Conservation (phyloP, 2,797 vertebrate species). For the Otolemur crassicaudatus region DNA sequence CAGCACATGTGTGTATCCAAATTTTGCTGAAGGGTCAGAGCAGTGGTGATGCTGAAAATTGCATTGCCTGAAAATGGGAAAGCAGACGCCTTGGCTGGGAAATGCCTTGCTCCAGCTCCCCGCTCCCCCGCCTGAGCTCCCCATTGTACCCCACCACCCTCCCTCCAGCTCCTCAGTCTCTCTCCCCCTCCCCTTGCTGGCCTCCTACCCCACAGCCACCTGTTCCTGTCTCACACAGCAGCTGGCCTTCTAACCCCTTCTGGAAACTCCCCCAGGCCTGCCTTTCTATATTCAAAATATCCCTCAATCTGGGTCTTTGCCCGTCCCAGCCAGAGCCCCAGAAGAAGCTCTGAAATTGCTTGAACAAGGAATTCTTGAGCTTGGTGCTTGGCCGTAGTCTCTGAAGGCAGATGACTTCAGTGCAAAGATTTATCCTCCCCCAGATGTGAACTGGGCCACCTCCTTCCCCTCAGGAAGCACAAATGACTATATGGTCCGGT, state of each 20-base stretch:
- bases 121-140: neutral
- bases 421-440: neutral
- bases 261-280: neutral
- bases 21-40: neutral
- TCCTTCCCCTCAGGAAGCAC: neutral
- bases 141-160: fast-evolving
- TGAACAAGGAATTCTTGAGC: neutral
- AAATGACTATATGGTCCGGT: fast-evolving
- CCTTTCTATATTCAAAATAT: neutral
- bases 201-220: neutral
- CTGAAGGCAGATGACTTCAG: fast-evolving
- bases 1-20: fast-evolving
- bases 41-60: fast-evolving
- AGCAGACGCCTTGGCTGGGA: neutral
- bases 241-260: neutral
- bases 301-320: fast-evolving
- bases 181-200: fast-evolving
- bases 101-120: neutral
- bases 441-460: no score
- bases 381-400: neutral
- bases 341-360: neutral
- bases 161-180: neutral
- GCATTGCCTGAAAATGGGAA: neutral
- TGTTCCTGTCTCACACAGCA: neutral
- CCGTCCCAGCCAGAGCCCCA: neutral